Conservation (phyloP, 2,797 vertebrate species). For the Lepilemur ruficaudatus region DNA sequence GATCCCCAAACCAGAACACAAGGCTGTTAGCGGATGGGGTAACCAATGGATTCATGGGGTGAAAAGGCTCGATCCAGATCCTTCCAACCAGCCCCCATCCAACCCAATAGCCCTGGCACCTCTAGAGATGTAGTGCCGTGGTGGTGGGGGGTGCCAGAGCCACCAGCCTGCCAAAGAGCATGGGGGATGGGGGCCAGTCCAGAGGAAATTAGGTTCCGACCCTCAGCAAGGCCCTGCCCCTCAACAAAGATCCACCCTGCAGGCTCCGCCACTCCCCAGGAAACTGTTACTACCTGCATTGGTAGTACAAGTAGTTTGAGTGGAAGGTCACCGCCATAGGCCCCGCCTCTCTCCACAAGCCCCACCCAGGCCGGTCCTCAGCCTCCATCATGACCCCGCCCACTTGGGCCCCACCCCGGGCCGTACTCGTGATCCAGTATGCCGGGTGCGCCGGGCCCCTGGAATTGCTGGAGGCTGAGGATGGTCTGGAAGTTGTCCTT, state of each 20-base stretch:
- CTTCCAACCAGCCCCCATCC: not conserved
- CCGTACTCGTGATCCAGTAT: conserved; percentile 96
- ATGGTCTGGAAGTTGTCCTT: conserved; percentile 98
- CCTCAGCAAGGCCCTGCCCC: not conserved
- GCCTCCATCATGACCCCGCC: not conserved
- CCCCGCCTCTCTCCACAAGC: not conserved
- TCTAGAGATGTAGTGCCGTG: not conserved
- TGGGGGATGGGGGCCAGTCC: not conserved
- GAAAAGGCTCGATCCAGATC: not conserved
- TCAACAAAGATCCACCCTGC: not conserved
- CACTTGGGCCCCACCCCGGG: not conserved
- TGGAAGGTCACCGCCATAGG: not conserved
- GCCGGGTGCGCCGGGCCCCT: conserved; percentile 89
- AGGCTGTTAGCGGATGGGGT: conserved; percentile 84
- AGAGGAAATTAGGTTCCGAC: not conserved
- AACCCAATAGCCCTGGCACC: not conserved
- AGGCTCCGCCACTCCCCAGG: not conserved
- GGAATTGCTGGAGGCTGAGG: conserved; percentile 97
- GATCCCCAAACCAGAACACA: conserved; percentile 98
- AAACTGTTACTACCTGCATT: not conserved
- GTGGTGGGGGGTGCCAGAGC: not conserved
- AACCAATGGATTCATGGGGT: not conserved
- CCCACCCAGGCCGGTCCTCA: not conserved
- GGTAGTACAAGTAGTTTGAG: rapidly evolving
- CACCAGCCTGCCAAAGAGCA: not conserved